Evolutionary conservation across 92 coral and sea anemone genomes (phyloP), one percentile per base, ranked within the genome.

Genomic region (Siderastrea radians): DNA sequence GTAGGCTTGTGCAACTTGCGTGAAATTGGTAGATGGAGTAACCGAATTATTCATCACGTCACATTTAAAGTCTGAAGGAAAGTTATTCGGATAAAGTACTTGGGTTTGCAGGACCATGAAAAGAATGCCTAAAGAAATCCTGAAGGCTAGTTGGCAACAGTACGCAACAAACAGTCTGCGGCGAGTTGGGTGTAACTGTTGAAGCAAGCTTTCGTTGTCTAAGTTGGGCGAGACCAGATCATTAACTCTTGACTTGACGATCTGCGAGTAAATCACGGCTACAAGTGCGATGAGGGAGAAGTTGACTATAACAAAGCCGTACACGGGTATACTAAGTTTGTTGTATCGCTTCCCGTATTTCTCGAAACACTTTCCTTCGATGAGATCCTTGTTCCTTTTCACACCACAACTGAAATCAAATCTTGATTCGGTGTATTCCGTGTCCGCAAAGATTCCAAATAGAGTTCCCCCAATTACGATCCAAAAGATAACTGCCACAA

Each of bases 281-380:
- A 61, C 48, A 47, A 55, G 49, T 2, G 47, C 69, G 12, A 84
- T 17, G 2, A 84, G n/a, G 9, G 4, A 17, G 43, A 59, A 72
- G 46, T 84, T 74, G 12, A 62, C 15, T 9, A 84, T 59, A 44
- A 84, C 72, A 46, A 84, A 84, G 5, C 48, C 72, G 16, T 54
- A 84, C 6, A 74, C 10, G 13, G 88, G 84, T 14, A 79, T 1
- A 16, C 38, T 26, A 26, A 26, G 38, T 26, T 26, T 26, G 38
- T 26, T 26, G 38, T 26, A 26, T 26, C 38, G 38, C 38, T 26
- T 26, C 38, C 73, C 49, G 61, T 72, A 84, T 60, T 74, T 9
- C n/a, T 71, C 50, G 38, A 49, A 72, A 61, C 88, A 84, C 46
- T 12, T 43, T 19, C 54, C 83, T 59, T 45, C 69, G 11, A 74